Evolutionary conservation across 2,888 invertebrate genomes (phyloP).

Genomic region (Malthinus flaveolus): DNA sequence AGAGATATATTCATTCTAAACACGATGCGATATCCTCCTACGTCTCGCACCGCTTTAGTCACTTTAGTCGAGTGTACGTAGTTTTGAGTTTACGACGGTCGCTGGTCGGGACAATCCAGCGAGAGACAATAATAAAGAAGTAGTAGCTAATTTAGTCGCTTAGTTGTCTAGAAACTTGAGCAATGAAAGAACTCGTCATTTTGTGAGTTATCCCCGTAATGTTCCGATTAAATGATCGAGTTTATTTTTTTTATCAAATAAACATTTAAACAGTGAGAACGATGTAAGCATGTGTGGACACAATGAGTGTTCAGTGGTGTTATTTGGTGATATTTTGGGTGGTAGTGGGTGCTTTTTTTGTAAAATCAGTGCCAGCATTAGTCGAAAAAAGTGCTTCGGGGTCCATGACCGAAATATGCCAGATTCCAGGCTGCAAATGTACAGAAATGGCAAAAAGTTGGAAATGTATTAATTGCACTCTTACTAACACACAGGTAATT

Average conservation of each 20-base stretch:
- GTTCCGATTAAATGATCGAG: constrained; percentile 37
- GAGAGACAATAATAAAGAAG: constrained; percentile 10
- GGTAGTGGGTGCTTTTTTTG: constrained; percentile 28
- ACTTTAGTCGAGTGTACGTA: constrained; percentile 9
- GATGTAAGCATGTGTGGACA: constrained; percentile 34
- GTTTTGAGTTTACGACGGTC: constrained; percentile 12
- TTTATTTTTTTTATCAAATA: constrained; percentile 9
- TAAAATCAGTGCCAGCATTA: constrained; percentile 20
- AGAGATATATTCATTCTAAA: constrained; percentile 25
- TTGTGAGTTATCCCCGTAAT: constrained; percentile 47
- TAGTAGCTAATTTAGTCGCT: neutral
- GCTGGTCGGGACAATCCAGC: constrained; percentile 14
- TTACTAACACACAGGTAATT: constrained; percentile 64
- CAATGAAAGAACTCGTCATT: constrained; percentile 4
- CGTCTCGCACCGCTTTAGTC: constrained; percentile 20
- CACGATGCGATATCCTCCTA: constrained; percentile 20
- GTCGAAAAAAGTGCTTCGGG: constrained; percentile 26
- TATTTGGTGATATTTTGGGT: constrained; percentile 31
- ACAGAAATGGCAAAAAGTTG: constrained; percentile 60
- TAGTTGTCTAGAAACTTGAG: neutral
- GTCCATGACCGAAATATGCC: constrained; percentile 57
- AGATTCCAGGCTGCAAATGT: constrained; percentile 64
- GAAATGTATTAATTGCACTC: constrained; percentile 68
- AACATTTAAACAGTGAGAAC: constrained; percentile 13
- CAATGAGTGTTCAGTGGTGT: constrained; percentile 36